Evolutionary conservation across 1,140 invertebrate species (phyloP), one percentile per base, ranked within the genome.

Genomic region (Hyles vespertilio): DNA sequence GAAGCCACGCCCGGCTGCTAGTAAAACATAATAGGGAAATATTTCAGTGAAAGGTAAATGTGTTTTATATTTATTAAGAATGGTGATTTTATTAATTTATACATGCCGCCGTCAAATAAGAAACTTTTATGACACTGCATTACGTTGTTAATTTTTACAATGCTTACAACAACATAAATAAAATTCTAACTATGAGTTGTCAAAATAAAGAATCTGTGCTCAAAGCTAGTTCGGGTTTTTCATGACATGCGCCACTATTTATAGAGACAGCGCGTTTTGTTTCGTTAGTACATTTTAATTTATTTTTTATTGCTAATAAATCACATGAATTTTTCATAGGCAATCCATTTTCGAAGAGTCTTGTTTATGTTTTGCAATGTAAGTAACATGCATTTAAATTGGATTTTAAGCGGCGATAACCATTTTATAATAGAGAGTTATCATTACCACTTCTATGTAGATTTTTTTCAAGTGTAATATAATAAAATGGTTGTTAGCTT

Each of bases 321-420:
- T 72, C 67, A 68, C 56, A 77, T 70, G 66, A 69, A 68, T 67
- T 72, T 77, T 74, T 77, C 69, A 74, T 70, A 60, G 58, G 53
- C 64, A 61, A 58, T 74, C 53, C 58, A 68, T 69, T 68, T 77
- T 67, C 56, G 55, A 51, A 51, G 50, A 54, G 34, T 36, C 58
- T 65, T 65, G 62, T 77, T 74, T 74, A 70, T 72, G 63, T 55
- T 59, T 50, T 58, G 59, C 59, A 55, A 64, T 59, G 59, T 63
- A 68, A 65, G 59, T 63, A 68, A 65, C 64, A 65, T 71, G 71
- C 71, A 76, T 76, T 69, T 76, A 76, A 73, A 76, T 76, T 73
- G 67, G 67, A 72, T 67, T 75, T 72, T 72, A 75, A 53, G 48
- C 47, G 51, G 60, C 36, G 52, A 58, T 69, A 52, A 68, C 58